Evolutionary conservation across 2,113 vertebrate species (phyloP), one percentile per base, ranked within the genome.

Genomic region (Dendrocopos noguchii): DNA sequence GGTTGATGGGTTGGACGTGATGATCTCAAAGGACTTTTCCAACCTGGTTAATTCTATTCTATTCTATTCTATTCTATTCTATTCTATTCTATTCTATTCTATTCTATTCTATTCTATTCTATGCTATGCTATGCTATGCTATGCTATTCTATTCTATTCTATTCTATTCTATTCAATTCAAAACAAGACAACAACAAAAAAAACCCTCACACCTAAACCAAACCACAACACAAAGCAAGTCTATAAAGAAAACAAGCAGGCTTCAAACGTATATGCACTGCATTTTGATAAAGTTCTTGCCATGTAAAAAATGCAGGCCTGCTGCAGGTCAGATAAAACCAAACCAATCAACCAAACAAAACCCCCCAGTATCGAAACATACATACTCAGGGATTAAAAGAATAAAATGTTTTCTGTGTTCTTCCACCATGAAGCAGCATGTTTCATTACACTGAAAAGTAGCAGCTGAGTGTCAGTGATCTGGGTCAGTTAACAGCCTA

Each of bases 391-490:
- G 87, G 12, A 67, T 63, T 50, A 28, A 65, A 78, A 81, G 42
- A 42, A 34, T 1, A 46, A 63, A 19, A 8, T 44, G 33, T 88
- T 63, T 88, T 66, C 20, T 60, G 12, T 42, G 10, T 81, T 92
- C 91, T 73, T 46, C n/a, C 16, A 31, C 22, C 3, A 0, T 4
- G 2, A 63, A 79, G 75, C 1, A 0, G 27, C 20, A 15, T 15
- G n/a, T 71, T 90, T 83, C 57, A 52, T 28, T 84, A 4, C 52
- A 39, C 15, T 60, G 94, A 36, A 72, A 86, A 83, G 53, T 64
- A 80, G 34, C 56, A 80, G 52, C 42, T 77, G 60, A 42, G 18
- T 55, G 29, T 77, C 83, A 42, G 42, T 2, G 7, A 31, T 85
- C 31, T 80, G 15, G 57, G 65, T 90, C 88, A 66, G 42, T 31